Conservation (phyloP, 2,888 invertebrate species). For the Tinea pellionella region DNA sequence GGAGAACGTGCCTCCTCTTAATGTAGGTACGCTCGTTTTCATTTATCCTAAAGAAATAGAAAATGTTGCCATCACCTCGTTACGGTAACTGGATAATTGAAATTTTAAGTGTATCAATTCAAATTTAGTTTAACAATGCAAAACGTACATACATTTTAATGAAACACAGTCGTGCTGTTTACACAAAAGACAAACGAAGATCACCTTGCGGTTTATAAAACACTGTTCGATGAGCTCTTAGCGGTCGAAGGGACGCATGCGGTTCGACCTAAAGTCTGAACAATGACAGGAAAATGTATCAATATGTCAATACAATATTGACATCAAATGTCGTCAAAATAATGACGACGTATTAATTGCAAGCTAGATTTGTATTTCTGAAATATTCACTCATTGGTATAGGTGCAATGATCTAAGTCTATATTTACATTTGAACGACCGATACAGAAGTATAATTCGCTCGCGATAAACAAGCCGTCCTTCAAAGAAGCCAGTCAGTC, state of each 20-base stretch:
- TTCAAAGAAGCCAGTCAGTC: slow-evolving; percentile 55
- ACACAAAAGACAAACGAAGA: slow-evolving; percentile 2
- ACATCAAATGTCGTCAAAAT: background rate
- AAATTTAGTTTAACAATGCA: background rate
- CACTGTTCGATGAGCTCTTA: background rate
- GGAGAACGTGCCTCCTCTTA: slow-evolving; percentile 9
- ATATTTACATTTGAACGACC: slow-evolving; percentile 3
- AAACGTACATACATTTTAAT: background rate
- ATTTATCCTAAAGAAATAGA: background rate
- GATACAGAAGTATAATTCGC: slow-evolving; percentile 23
- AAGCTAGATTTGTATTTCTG: background rate
- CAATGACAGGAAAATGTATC: slow-evolving; percentile 13
- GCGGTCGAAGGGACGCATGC: slow-evolving; percentile 10
- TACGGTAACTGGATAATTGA: background rate
- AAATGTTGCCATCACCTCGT: background rate
- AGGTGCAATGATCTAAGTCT: background rate
- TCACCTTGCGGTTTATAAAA: slow-evolving; percentile 11
- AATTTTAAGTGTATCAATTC: background rate
- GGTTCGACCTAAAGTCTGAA: slow-evolving; percentile 4
- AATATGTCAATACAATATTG: slow-evolving; percentile 7
- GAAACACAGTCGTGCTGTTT: background rate
- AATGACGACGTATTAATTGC: background rate
- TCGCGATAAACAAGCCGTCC: slow-evolving; percentile 47
- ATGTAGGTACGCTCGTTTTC: background rate
- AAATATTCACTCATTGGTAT: background rate